phyloP scores from a whole-genome alignment of 2,113 vertebrate species.

The Mystacornis crossleyi region DNA sequence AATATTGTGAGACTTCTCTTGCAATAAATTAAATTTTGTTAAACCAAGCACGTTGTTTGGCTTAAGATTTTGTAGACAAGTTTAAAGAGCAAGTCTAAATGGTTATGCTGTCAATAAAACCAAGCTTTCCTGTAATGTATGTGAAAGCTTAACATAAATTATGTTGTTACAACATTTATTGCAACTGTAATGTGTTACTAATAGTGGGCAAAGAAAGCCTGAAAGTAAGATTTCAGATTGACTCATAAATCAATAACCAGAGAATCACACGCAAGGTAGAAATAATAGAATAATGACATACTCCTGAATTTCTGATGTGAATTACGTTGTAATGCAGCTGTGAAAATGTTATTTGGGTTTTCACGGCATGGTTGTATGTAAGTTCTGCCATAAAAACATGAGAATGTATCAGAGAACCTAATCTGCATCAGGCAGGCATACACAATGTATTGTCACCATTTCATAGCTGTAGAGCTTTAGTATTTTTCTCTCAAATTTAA shows the following conservation, averaged over 20 bases:
- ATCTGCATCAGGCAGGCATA: not conserved
- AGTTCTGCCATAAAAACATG: not conserved
- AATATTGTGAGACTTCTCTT: not conserved
- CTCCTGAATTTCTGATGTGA: not conserved
- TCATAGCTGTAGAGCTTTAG: not conserved
- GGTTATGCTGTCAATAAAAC: slow-evolving; percentile 14
- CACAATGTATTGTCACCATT: not conserved
- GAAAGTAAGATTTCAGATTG: slow-evolving; percentile 9
- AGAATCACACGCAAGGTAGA: not conserved
- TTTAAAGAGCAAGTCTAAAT: slow-evolving; percentile 34
- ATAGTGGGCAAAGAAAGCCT: slow-evolving; percentile 27
- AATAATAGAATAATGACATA: not conserved
- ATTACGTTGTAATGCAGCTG: not conserved
- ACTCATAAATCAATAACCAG: slow-evolving; percentile 30
- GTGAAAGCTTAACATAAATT: slow-evolving; percentile 31
- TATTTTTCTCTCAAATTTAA: not conserved
- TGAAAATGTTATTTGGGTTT: not conserved
- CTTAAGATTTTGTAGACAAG: not conserved
- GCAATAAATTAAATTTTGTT: not conserved
- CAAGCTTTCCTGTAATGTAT: slow-evolving; percentile 20
- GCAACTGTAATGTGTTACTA: slow-evolving; percentile 11
- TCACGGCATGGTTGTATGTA: not conserved
- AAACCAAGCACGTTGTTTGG: not conserved
- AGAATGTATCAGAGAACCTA: not conserved
- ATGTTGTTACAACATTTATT: slow-evolving; percentile 34